These are phyloP conservation scores for Allobates femoralis DNA, from an alignment of 2,797 vertebrate genomes.

Conservation along the genomic window DNA sequence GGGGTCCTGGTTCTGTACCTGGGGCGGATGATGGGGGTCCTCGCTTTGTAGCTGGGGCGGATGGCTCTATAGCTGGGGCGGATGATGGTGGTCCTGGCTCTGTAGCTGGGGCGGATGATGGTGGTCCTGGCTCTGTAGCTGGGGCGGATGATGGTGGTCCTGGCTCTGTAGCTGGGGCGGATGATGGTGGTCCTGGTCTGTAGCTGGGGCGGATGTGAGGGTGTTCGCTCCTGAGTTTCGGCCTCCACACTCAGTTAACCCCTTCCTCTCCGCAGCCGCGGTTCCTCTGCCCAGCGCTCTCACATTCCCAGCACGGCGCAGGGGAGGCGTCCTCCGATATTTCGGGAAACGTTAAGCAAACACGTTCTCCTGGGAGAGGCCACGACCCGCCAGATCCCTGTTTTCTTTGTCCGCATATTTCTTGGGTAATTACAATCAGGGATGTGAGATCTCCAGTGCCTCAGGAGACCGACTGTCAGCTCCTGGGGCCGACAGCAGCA, in stretches of 20 bases:
- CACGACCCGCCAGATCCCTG: conserved; percentile 25
- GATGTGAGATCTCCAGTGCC: not conserved
- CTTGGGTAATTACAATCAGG: conserved; percentile 31
- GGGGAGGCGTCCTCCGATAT: conserved; percentile 43
- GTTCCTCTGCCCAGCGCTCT: not conserved
- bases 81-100: not conserved
- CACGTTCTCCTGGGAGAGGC: conserved; percentile 54
- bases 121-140: not conserved
- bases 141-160: not conserved
- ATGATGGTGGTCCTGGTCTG: not conserved
- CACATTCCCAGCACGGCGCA: not conserved
- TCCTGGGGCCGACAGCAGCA: not conserved
- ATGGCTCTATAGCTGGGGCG: too few relatives aligned
- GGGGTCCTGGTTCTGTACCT: too few relatives aligned
- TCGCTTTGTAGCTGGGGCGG: too few relatives aligned
- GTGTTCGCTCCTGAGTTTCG: not conserved
- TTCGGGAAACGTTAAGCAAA: conserved; percentile 59
- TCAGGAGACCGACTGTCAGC: not conserved
- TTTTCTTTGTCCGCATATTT: conserved; percentile 53
- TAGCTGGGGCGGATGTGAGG: not conserved
- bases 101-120: not conserved
- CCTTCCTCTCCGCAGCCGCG: not conserved
- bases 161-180: not conserved
- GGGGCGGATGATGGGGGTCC: too few relatives aligned
- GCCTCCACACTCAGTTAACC: not conserved